phyloP scores from a whole-genome alignment of 1,140 invertebrate species.

The Tenebrio molitor region DNA sequence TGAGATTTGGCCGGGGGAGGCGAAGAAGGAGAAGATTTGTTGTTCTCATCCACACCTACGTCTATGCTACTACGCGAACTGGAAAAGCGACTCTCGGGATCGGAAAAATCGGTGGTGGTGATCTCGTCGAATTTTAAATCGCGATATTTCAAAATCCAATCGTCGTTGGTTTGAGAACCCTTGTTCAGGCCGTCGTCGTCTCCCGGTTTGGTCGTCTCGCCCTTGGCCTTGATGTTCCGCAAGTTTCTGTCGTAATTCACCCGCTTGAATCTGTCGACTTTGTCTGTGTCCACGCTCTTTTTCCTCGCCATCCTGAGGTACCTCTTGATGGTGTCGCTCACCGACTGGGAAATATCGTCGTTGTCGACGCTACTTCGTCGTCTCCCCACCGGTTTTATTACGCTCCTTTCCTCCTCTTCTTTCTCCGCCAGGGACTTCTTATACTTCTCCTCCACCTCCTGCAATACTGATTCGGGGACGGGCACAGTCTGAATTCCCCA shows the following conservation, averaged over 20 bases:
- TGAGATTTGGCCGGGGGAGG: conserved; percentile 71
- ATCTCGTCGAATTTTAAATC: conserved; percentile 62
- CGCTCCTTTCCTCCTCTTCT: conserved; percentile 64
- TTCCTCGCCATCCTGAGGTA: conserved; percentile 88
- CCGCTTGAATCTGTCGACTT: conserved; percentile 85
- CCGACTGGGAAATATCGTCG: conserved; percentile 86
- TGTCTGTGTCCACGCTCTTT: conserved; percentile 85
- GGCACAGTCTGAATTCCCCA: conserved; percentile 75
- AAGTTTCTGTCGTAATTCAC: conserved; percentile 91
- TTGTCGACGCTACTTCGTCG: conserved; percentile 82
- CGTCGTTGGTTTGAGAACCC: conserved; percentile 81
- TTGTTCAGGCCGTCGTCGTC: conserved; percentile 80
- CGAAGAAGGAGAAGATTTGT: conserved; percentile 63
- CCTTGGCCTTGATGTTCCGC: conserved; percentile 85
- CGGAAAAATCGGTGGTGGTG: conserved; percentile 54
- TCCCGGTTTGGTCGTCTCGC: conserved; percentile 79
- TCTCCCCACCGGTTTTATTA: conserved; percentile 62
- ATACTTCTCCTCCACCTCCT: conserved; percentile 68
- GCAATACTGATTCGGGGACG: conserved; percentile 70
- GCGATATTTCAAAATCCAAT: conserved; percentile 74
- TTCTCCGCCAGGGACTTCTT: conserved; percentile 64
- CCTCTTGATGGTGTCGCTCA: conserved; percentile 87
- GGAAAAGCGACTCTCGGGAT: conserved; percentile 66
- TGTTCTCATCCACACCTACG: conserved; percentile 66
- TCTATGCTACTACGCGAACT: conserved; percentile 72